Percentiles rank a stretch among this genome's conserved stretches.
Conservation (phyloP, 2,113 vertebrate genomes). For the Alethe diademata region DNA sequence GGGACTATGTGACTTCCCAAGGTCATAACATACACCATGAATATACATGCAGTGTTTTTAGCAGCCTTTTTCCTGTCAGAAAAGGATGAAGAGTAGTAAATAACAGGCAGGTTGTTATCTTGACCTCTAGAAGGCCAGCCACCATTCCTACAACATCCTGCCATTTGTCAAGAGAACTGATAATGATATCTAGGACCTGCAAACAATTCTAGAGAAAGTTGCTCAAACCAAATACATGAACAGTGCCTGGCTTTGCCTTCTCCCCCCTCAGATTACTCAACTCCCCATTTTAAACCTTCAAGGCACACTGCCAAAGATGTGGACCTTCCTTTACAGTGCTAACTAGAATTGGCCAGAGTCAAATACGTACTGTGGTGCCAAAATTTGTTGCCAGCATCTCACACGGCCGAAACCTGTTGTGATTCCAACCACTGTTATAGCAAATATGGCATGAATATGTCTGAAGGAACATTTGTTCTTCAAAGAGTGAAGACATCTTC, state of each 20-base stretch:
- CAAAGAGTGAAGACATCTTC: constrained; percentile 19
- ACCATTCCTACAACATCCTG: constrained; percentile 59
- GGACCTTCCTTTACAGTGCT: not conserved
- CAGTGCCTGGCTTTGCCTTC: not conserved
- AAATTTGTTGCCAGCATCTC: not conserved
- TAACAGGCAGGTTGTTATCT: constrained; percentile 47
- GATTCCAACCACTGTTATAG: not conserved
- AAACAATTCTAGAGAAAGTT: constrained; percentile 31
- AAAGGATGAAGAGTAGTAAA: constrained; percentile 31
- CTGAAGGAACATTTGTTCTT: not conserved
- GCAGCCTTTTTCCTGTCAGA: constrained; percentile 41
- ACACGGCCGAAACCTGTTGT: not conserved
- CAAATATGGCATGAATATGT: not conserved
- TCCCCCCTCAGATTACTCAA: not conserved
- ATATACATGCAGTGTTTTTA: not conserved
- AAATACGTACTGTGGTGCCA: not conserved
- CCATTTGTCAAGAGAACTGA: constrained; percentile 39
- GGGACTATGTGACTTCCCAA: not conserved
- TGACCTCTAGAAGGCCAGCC: constrained; percentile 48
- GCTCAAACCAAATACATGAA: not conserved
- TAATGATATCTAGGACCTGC: not conserved
- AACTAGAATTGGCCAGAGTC: not conserved
- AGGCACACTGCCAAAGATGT: not conserved
- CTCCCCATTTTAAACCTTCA: not conserved
- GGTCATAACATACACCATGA: not conserved